These are phyloP conservation scores for Rhagologus leucostigma DNA, from an alignment of 2,113 vertebrate species.

Conservation along the genomic window DNA sequence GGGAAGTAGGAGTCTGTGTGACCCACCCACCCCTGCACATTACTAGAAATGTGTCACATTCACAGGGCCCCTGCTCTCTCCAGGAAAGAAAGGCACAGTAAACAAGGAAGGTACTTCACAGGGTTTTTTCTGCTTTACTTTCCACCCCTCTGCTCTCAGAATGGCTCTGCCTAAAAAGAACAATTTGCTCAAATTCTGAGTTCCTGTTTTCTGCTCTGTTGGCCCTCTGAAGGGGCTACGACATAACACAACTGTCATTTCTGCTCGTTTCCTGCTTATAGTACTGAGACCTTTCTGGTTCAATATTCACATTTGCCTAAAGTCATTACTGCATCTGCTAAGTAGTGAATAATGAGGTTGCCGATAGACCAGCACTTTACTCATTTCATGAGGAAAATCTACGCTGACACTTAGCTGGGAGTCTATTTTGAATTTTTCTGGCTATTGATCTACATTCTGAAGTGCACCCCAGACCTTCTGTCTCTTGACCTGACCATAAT, in stretches of 20 bases:
- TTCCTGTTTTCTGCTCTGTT: conserved; percentile 41
- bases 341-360: conserved; percentile 55
- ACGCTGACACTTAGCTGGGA: conserved; percentile 4
- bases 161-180: background rate
- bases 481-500: conserved; percentile 28
- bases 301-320: conserved; percentile 42
- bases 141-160: background rate
- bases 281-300: conserved; percentile 27
- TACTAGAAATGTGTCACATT: background rate
- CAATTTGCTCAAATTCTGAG: background rate
- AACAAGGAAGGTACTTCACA: background rate
- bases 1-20: background rate
- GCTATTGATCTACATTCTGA: conserved; percentile 52
- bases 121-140: background rate
- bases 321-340: conserved; percentile 39
- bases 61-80: background rate
- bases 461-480: conserved; percentile 34
- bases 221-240: background rate
- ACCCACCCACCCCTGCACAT: background rate
- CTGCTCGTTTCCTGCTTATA: background rate
- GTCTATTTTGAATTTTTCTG: conserved; percentile 36
- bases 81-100: background rate
- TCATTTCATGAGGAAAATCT: conserved; percentile 32
- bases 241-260: conserved; percentile 1
- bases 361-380: conserved; percentile 31